Conservation (phyloP, 2,888 invertebrate genomes). For the Pilophorus perplexus region DNA sequence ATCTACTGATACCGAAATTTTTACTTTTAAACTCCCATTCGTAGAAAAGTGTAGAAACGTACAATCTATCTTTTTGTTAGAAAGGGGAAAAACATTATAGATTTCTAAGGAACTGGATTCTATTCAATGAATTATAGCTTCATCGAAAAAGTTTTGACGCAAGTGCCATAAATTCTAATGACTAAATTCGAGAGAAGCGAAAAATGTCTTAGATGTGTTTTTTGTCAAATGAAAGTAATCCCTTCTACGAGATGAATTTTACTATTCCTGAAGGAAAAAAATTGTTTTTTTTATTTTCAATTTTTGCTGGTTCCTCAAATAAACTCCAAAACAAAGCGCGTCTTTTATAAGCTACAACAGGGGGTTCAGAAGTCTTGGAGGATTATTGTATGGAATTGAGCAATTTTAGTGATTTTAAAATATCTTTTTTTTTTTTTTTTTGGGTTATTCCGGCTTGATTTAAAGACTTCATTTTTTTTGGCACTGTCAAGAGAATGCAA, state of each 20-base stretch:
- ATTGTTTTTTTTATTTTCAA: conserved; percentile 4
- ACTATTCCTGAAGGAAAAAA: not conserved
- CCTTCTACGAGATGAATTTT: not conserved
- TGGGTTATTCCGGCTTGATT: conserved; percentile 45
- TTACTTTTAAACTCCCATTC: conserved; percentile 31
- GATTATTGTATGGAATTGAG: conserved; percentile 47
- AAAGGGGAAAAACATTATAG: conserved; percentile 22
- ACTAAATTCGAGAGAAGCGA: conserved; percentile 22
- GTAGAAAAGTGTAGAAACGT: conserved; percentile 45
- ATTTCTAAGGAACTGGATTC: conserved; percentile 41
- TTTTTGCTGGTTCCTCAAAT: too few species aligned
- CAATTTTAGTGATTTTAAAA: conserved; percentile 45
- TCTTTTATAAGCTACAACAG: conserved; percentile 24
- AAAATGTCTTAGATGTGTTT: not conserved
- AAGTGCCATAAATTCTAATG: conserved; percentile 32
- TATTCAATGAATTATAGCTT: conserved; percentile 33
- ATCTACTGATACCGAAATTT: not conserved
- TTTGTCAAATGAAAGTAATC: not conserved
- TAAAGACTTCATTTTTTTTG: conserved; percentile 42
- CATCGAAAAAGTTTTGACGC: conserved; percentile 19
- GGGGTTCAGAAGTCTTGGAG: conserved; percentile 42
- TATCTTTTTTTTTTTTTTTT: conserved; percentile 11
- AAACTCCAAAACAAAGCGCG: conserved; percentile 2
- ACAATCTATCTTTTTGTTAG: conserved; percentile 33
- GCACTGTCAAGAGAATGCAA: conserved; percentile 44